Evolutionary conservation across 1,140 invertebrate genomes (phyloP), one percentile per base, ranked within the genome.

Genomic region (Gonatopus flavifemur): DNA sequence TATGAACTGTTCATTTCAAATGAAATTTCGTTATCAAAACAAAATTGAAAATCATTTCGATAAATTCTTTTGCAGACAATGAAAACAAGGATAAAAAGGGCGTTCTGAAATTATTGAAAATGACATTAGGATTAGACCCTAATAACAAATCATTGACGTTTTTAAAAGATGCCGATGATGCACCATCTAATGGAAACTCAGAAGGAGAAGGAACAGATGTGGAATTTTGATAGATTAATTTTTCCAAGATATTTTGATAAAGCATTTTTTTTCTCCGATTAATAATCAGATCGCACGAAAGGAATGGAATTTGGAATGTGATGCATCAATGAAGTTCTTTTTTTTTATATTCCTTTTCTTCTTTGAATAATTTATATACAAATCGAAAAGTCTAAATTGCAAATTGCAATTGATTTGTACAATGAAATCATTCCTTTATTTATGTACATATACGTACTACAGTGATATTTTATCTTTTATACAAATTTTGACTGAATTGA

Each of bases 21-120:
- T 36, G 15, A 18, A 19, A 25, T 33, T 24, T 28, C 37, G 13
- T 7, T 9, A 5, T 9, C 18, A 12, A 2, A n/a, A n/a, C n/a
- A n/a, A n/a, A 36, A 18, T 38, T 42, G 13, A 42, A 48, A 13
- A 36, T 32, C n/a, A n/a, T 43, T 15, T 21, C 33, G 37, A 20
- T 41, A 7, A 36, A 58, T 64, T 53, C 68, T 63, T 46, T 67
- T 59, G 7, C 66, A 83, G 81, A 83, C 67, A 75, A 74, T 39
- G 81, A 83, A 54, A 79, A 68, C 55, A 64, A 77, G 0, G 81
- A 82, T 39, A 80, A 80, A 43, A 83, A 80, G 49, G 79, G 80
- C 42, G 72, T 83, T 4, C 55, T 83, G 13, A 78, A 79, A 52
- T 66, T 84, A 46, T 66, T 84, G 18, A 83, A 82, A 55, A 76